Base-by-base conservation (phyloP, 2,113 vertebrate genomes). In the Brachypodius melanocephalos region DNA sequence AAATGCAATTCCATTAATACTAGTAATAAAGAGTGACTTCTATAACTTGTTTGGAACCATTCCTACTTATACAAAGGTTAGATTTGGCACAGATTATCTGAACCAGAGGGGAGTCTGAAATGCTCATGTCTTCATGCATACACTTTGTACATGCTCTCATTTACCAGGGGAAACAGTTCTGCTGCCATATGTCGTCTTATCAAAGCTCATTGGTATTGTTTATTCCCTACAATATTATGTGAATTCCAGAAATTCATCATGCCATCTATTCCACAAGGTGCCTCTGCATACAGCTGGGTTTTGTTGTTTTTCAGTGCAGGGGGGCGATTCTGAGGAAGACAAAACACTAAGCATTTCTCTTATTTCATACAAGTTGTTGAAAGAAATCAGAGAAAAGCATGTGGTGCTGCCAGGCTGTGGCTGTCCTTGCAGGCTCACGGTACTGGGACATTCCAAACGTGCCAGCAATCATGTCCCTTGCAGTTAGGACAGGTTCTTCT, bases 1-100 rank as follows among this genome's bases (percentile, higher is more conserved):
- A 97, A 96, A 96, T 81, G 62, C 74, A 86, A 22, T 89, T 95
- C 67, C 81, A 62, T 96, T 95, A 95, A 76, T 95, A 90, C 63
- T 93, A 66, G 59, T 88, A 90, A 94, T 91, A 88, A 85, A 83
- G 88, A 93, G 65, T 96, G 93, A 91, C 59, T 96, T 87, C 86
- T 59, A 12, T 77, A 94, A 90, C 85, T 94, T 69, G 43, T 74
- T 93, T 97, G 93, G 95, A 96, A 74, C 84, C 78, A 78, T 74
- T 96, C 91, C 95, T 97, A 48, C 43, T 96, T 90, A 88, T 25
- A 85, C 59, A 71, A 90, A 94, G 78, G 91, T 96, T 94, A 57
- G 77, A 71, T 94, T 91, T 96, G 94, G 78, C 88, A 48, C 25
- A 71, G 78, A 72, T 88, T 78, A 68, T 80, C 85, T 54, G 65